These are phyloP conservation scores for Vireo griseus DNA, from an alignment of 2,797 vertebrate species.

Conservation along the genomic window DNA sequence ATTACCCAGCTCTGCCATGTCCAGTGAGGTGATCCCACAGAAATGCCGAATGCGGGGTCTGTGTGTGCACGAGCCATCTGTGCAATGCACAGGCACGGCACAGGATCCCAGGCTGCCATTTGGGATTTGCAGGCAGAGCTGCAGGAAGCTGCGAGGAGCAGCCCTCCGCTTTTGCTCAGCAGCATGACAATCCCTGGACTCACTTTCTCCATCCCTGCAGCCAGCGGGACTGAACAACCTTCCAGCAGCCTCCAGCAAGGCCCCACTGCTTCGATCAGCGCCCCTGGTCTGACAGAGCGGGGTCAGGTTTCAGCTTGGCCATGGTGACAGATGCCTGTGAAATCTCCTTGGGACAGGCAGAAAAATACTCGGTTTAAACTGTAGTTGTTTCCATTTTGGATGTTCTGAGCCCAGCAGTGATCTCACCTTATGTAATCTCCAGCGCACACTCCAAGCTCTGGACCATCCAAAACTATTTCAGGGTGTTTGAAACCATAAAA, in stretches of 20 bases:
- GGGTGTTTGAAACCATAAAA: slow-evolving; percentile 5
- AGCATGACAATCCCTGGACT: slow-evolving; percentile 2
- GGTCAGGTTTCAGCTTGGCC: slow-evolving; percentile 20
- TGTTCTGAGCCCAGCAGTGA: slow-evolving; percentile 21
- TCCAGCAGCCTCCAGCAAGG: slow-evolving; percentile 9
- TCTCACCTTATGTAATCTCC: slow-evolving; percentile 40
- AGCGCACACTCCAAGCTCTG: not conserved
- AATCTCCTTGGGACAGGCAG: slow-evolving; percentile 25
- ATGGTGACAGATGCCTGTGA: not conserved
- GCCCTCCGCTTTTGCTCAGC: slow-evolving; percentile 26
- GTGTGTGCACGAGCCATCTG: not conserved
- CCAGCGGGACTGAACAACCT: not conserved
- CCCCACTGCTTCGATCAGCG: not conserved
- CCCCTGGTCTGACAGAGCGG: not conserved
- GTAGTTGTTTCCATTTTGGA: slow-evolving; percentile 1
- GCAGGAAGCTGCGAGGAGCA: not conserved
- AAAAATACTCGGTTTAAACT: not conserved
- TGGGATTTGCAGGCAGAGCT: not conserved
- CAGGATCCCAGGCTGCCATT: not conserved
- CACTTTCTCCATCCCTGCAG: slow-evolving; percentile 17
- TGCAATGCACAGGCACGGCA: not conserved
- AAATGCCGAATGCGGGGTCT: not conserved
- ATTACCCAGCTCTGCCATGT: rapidly evolving
- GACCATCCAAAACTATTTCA: not conserved
- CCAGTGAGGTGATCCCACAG: not conserved